Evolutionary conservation across 37 sponge, comb jelly and placozoan genomes (phyloP), one percentile per base, ranked within the genome.

Genomic region (Geodia barretti): DNA sequence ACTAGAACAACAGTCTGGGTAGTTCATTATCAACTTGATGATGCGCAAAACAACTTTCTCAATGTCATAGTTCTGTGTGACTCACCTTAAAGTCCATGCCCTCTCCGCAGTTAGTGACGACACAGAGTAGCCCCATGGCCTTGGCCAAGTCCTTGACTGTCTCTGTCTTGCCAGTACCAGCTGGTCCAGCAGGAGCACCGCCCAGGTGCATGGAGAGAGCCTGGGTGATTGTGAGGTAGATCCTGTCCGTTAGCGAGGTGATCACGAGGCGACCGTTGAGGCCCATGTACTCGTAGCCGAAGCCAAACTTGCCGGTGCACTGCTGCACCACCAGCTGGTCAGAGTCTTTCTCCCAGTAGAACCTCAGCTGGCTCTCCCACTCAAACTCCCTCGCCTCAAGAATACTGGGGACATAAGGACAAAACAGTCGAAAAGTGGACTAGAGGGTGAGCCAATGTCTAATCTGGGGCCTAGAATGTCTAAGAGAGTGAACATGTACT

Each of bases 201-300:
- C 99, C 99, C 8, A 98, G 84, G 39, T 89, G 86, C 95, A 96
- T 96, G 70, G 99, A 96, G 21, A 98, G 89, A 23, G 99, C 99
- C 72, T 97, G 95, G 4, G 95, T 97, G 82, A 96, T 78, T 2
- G 99, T 98, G 78, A 96, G 92, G 84, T 96, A 96, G 86, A 96
- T 96, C 71, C 97, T 80, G 74, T 98, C 99, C 25, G 97, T 96
- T 21, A 98, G 95, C 31, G 97, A 97, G 0, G 97, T 98, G 64
- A 96, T 96, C 2, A 98, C 97, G 23, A 96, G 89, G 25, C 97
- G 80, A 1, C 99, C 97, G 39, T 98, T 98, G 23, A 98, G 97
- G 9, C 99, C 99, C 99, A 98, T 98, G 95, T 98, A 98, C 87
- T 98, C 99, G 71, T 94, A 98, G 2, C 99, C 99, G 61, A 97